Base-by-base conservation (phyloP, 2,113 vertebrate species). In the Misgurnus anguillicaudatus region DNA sequence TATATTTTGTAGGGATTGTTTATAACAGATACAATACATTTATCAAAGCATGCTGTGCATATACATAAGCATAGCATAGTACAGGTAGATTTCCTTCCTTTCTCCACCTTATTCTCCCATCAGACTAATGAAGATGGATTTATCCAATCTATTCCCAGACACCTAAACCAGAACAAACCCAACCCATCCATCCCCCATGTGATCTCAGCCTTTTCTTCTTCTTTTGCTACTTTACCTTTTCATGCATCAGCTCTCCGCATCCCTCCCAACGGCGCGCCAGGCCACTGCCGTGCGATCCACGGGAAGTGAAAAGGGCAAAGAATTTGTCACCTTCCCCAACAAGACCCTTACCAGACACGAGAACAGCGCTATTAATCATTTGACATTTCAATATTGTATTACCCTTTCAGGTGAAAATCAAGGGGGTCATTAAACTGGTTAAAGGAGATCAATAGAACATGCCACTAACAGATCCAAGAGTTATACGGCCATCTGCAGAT, bases 321-420 rank as follows among this genome's bases (percentile, higher is more conserved):
- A 91, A 91, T 93, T 92, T 90, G 90, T 93, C 92, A 93, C 90
- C 88, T 85, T 87, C 79, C 72, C 74, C 86, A 86, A 79, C 65
- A 83, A 83, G 83, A 87, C 80, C 84, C 88, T 82, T 73, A 81
- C 61, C 87, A 86, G 84, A 89, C 89, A 88, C 91, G 64, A 64
- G 74, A 76, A 90, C 90, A 89, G 85, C 89, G 89, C 87, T 90
- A 93, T 94, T 92, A 90, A 92, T 93, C 93, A 93, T 87, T 87
- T 93, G 93, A 92, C 91, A 93, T 94, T 93, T 93, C 90, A 92
- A 93, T 93, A 92, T 93, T 90, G 91, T 91, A 93, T 94, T 93
- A 94, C 93, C 93, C 92, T 94, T 93, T 93, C 91, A 87, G 78
- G 78, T 88, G 87, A 88, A 91, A 92, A 83, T 91, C 86, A 84